phyloP scores from a whole-genome alignment of 1,140 invertebrate genomes.

The Drosophila mauritiana region DNA sequence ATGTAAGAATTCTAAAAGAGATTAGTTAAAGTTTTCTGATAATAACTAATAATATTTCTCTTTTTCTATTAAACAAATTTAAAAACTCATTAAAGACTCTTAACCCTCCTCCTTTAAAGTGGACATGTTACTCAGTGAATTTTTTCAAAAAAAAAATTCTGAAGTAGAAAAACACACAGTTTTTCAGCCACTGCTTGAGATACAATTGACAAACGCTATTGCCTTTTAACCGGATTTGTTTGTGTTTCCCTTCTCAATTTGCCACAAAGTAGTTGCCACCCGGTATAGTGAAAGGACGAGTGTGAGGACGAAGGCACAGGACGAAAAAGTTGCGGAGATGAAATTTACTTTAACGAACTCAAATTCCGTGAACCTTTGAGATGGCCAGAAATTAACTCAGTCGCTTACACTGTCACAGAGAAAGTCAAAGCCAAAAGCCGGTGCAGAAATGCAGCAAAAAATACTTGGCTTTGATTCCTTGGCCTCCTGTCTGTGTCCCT shows the following conservation, averaged over 20 bases:
- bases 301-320: neutral
- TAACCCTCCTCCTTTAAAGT: neutral
- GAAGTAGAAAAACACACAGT: constrained; percentile 7
- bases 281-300: constrained; percentile 8
- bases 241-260: constrained; percentile 43
- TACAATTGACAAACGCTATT: constrained; percentile 40
- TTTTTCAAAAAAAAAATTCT: neutral
- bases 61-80: too few relatives aligned
- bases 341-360: constrained; percentile 49
- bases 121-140: neutral
- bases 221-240: constrained; percentile 36
- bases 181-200: constrained; percentile 1
- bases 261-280: constrained; percentile 43
- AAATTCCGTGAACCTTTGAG: constrained; percentile 46
- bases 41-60: too few relatives aligned
- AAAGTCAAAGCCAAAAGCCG: constrained; percentile 40
- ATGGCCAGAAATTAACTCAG: constrained; percentile 48
- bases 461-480: constrained; percentile 55
- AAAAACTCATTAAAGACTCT: neutral
- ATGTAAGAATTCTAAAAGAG: too few relatives aligned
- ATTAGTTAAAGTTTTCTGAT: too few relatives aligned
- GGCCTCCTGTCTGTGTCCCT: neutral
- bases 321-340: constrained; percentile 2
- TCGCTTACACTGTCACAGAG: constrained; percentile 37
- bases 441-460: constrained; percentile 51